Evolutionary conservation across 2,113 vertebrate species (phyloP).

Genomic region (Takifugu bimaculatus): DNA sequence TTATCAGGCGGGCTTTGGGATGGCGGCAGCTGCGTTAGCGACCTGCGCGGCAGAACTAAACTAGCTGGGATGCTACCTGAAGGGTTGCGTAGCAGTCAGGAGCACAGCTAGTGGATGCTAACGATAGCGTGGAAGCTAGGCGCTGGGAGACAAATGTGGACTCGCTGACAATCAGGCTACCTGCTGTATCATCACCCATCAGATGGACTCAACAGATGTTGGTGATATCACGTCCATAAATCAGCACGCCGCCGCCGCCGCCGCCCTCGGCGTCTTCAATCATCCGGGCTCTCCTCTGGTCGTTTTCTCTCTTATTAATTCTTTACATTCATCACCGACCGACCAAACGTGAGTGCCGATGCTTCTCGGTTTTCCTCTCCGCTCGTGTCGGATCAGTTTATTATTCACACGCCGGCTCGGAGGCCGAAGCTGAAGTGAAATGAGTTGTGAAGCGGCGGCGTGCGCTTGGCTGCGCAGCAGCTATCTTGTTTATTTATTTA

Average conservation of each 20-base stretch:
- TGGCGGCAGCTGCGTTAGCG: too few relatives aligned
- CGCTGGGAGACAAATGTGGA: neutral
- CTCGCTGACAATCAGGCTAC: neutral
- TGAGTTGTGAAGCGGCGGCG: neutral
- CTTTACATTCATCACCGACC: neutral
- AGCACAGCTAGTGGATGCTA: too few relatives aligned
- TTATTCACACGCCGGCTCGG: neutral
- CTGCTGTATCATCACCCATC: too few relatives aligned
- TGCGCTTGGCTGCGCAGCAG: slow-evolving; percentile 12
- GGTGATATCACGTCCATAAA: slow-evolving; percentile 1
- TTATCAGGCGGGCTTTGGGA: too few relatives aligned
- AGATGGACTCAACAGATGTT: slow-evolving; percentile 1
- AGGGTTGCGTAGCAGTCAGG: neutral
- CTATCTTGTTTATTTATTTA: too few relatives aligned
- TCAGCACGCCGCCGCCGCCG: neutral
- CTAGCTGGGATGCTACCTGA: neutral
- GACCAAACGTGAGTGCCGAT: neutral
- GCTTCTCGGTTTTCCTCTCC: neutral
- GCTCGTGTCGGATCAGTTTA: too few relatives aligned
- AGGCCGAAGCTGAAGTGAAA: neutral
- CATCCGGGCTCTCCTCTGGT: neutral
- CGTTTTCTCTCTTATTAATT: slow-evolving; percentile 1
- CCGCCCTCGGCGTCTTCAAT: neutral
- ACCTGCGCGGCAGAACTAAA: too few relatives aligned
- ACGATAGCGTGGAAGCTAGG: neutral